Evolutionary conservation across 1,140 invertebrate species (phyloP), one percentile per base, ranked within the genome.

Genomic region (Drosophila lacteicornis): DNA sequence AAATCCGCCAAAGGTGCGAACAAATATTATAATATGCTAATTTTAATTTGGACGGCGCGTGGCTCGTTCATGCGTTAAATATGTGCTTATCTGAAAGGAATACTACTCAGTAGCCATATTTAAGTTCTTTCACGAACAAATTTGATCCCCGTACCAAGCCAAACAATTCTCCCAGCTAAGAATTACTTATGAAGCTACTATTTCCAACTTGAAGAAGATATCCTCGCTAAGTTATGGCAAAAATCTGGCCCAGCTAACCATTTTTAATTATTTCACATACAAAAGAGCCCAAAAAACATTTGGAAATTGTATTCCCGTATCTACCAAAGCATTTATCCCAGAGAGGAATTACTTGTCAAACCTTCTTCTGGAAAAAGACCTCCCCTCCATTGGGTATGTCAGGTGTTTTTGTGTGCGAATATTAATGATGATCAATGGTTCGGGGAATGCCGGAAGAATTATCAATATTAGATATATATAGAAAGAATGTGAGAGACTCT

Each of bases 401-500:
- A 2, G 17, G 51, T 22, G 19, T 46, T 22, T 13, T 45, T 17
- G 40, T 66, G 40, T 62, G 19, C 7, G 15, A 36, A 56, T n/a
- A n/a, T 2, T 15, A 45, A 22, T 33, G 2, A 25, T 61, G 27
- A 36, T 61, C 17, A 57, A 55, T 27, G 47, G 47, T 27, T 27
- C 25, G 46, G 12, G 8, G 5, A 1, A 17, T 36, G 43, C 43
- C 43, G 43, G 4, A 11, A 50, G 33, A 15, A 50, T 30, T 19
- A 38, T 19, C 11, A 25, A 46, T 38, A 36, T 36, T 36, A 30
- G 40, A 30, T 40, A 46, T 47, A 46, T 17, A 40, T 45, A 59
- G 19, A 75, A 75, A 75, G 9, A 75, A 63, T 75, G 71, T 75
- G 50, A 43, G 43, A 75, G 49, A 74, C 49, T 53, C 42, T 42